Evolutionary conservation across 1,140 invertebrate genomes (phyloP).

Genomic region (Tribolium castaneum): DNA sequence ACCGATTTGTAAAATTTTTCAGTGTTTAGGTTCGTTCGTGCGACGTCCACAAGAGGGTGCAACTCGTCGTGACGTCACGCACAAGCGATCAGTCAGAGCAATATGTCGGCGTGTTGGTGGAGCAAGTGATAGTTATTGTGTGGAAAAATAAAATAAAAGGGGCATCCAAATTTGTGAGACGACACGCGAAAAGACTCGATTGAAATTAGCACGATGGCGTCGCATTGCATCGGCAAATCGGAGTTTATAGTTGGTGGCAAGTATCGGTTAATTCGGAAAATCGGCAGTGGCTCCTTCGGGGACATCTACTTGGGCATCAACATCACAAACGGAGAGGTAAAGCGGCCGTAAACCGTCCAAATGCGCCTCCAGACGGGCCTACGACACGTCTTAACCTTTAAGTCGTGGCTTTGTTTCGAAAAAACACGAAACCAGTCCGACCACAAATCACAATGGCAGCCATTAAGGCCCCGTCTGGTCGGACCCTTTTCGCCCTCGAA

Average conservation of each 20-base stretch:
- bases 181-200: conserved; percentile 52
- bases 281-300: conserved; percentile 98
- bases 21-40: neutral
- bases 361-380: neutral
- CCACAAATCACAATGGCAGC: conserved; percentile 52
- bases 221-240: conserved; percentile 56
- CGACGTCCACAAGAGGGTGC: conserved; percentile 6
- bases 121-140: conserved; percentile 61
- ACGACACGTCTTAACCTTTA: conserved; percentile 9
- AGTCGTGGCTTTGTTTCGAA: conserved; percentile 16
- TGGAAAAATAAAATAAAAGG: conserved; percentile 59
- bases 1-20: neutral
- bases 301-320: conserved; percentile 99
- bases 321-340: conserved; percentile 90
- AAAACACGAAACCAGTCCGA: conserved; percentile 41
- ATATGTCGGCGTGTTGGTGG: conserved; percentile 63
- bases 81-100: conserved; percentile 60
- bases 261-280: conserved; percentile 96
- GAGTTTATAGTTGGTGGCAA: conserved; percentile 83
- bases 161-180: conserved; percentile 51
- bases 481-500: neutral
- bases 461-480: conserved; percentile 43
- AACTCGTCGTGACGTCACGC: conserved; percentile 59
- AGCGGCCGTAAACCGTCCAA: conserved; percentile 12
- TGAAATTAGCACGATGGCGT: conserved; percentile 58